Evolutionary conservation across 2,888 invertebrate species (phyloP).

Genomic region (Lysandra bellargus): DNA sequence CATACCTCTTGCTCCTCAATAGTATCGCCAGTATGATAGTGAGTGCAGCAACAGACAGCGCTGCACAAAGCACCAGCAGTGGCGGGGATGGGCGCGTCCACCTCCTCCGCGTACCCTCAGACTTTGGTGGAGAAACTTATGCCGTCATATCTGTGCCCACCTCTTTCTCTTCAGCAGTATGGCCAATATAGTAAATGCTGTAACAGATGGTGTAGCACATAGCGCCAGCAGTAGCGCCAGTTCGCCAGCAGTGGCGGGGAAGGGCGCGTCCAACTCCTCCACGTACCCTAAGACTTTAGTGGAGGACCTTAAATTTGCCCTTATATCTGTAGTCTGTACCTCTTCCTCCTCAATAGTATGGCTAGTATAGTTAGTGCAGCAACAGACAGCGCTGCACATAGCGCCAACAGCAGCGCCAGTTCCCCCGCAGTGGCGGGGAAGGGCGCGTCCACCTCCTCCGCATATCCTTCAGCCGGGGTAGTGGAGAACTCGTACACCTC

Average conservation of each 20-base stretch:
- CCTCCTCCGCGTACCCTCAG: slow-evolving; percentile 69
- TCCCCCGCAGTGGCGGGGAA: slow-evolving; percentile 74
- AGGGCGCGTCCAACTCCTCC: slow-evolving; percentile 71
- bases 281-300: slow-evolving; percentile 57
- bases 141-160: slow-evolving; percentile 49
- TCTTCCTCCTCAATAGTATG: slow-evolving; percentile 78
- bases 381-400: slow-evolving; percentile 80
- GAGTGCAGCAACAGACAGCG: slow-evolving; percentile 77
- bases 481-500: slow-evolving; percentile 83
- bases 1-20: no score
- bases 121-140: no score
- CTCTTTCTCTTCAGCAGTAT: slow-evolving; percentile 79
- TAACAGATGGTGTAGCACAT: slow-evolving; percentile 78
- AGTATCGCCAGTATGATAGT: no score
- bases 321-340: slow-evolving; percentile 50
- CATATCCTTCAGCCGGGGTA: slow-evolving; percentile 76
- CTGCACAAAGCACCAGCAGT: slow-evolving; percentile 77
- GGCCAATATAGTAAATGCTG: slow-evolving; percentile 79
- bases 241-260: slow-evolving; percentile 72
- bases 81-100: slow-evolving; percentile 71
- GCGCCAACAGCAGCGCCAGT: slow-evolving; percentile 67
- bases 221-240: slow-evolving; percentile 70
- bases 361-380: slow-evolving; percentile 80
- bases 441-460: slow-evolving; percentile 71
- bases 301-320: no score